phyloP scores from a whole-genome alignment of 53 echinoderm and acorn worm species.

The Mesocentrotus franciscanus region DNA sequence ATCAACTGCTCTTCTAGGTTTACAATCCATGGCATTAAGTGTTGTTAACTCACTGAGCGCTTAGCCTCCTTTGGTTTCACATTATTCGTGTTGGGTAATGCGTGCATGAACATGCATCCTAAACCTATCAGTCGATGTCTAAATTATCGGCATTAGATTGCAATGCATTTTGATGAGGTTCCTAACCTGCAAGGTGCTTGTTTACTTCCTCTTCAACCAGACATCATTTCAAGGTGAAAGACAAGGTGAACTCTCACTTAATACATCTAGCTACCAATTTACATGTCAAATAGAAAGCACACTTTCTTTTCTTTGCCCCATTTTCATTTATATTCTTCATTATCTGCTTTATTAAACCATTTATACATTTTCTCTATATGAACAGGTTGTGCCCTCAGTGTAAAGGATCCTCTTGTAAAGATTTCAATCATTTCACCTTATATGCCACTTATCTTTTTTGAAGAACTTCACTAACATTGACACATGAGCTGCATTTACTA shows the following conservation, averaged over 20 bases:
- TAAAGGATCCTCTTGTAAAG: no score
- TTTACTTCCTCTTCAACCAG: slow-evolving; percentile 8
- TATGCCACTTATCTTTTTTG: no score
- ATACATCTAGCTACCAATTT: neutral
- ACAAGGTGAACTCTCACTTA: neutral
- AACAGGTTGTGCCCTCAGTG: no score
- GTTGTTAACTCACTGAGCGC: slow-evolving; percentile 58
- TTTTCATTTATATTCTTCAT: slow-evolving; percentile 13
- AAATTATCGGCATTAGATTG: slow-evolving; percentile 61
- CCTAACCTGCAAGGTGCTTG: slow-evolving; percentile 20
- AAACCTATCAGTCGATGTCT: slow-evolving; percentile 34
- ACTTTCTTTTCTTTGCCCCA: neutral
- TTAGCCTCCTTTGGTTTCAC: slow-evolving; percentile 53
- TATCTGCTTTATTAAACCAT: neutral
- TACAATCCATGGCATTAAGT: slow-evolving; percentile 57
- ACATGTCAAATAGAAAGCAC: neutral
- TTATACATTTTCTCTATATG: no score
- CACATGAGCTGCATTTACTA: no score
- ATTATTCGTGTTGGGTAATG: slow-evolving; percentile 62
- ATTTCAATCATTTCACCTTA: no score
- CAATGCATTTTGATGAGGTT: slow-evolving; percentile 69
- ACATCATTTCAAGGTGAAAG: slow-evolving; percentile 41
- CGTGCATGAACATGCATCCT: slow-evolving; percentile 50
- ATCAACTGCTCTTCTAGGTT: slow-evolving; percentile 45
- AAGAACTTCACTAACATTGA: no score